Conservation (phyloP, 2,797 vertebrate genomes). For the Acanthurus lineatus region DNA sequence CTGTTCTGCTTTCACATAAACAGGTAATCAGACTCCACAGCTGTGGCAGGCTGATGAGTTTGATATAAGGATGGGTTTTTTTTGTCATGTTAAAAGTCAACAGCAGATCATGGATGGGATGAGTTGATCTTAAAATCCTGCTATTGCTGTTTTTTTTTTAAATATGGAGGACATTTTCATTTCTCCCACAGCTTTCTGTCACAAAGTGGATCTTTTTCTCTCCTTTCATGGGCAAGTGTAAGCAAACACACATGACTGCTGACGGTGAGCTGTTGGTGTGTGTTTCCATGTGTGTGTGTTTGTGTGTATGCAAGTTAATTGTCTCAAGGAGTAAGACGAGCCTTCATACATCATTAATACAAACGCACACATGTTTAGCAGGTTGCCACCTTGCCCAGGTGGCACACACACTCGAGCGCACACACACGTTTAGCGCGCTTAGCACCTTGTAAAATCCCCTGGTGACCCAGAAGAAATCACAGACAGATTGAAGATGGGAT, state of each 20-base stretch:
- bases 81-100: not conserved
- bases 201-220: not conserved
- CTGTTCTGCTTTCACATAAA: not conserved
- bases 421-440: constrained; percentile 46
- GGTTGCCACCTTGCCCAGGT: constrained; percentile 61
- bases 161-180: no score
- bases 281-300: not conserved
- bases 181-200: not conserved
- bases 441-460: constrained; percentile 44
- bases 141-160: not conserved
- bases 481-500: constrained; percentile 56
- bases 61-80: not conserved
- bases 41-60: not conserved
- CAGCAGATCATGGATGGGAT: not conserved
- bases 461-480: constrained; percentile 52
- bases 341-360: constrained; percentile 65
- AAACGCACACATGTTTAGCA: constrained; percentile 66
- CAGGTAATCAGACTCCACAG: not conserved
- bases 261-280: constrained; percentile 1
- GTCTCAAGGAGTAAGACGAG: constrained; percentile 53
- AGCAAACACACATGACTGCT: constrained; percentile 45
- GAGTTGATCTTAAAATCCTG: not conserved
- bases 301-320: constrained; percentile 8
- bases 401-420: constrained; percentile 29
- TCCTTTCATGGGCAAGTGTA: constrained; percentile 24